Evolutionary conservation across 2,113 vertebrate genomes (phyloP).

Genomic region (Salvelinus namaycush): DNA sequence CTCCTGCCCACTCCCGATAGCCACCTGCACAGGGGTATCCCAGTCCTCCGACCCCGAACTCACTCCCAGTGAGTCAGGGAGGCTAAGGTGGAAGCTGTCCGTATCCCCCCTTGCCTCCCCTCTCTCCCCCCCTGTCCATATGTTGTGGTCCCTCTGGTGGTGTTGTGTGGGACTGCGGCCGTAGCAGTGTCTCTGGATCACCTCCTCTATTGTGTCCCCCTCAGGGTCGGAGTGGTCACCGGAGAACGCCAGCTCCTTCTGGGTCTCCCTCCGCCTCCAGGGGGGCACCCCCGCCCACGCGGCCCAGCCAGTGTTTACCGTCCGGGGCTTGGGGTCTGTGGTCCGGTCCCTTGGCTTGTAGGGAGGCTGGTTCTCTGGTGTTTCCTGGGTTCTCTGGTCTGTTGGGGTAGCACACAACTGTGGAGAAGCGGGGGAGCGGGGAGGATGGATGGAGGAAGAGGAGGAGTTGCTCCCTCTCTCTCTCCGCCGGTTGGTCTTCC

Average conservation of each 20-base stretch:
- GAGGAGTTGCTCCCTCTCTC: constrained; percentile 44
- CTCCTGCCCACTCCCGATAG: constrained; percentile 36
- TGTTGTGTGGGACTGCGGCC: constrained; percentile 39
- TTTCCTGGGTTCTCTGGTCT: no score
- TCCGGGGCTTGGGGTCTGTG: neutral
- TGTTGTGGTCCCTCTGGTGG: constrained; percentile 55
- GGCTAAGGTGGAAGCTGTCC: constrained; percentile 76
- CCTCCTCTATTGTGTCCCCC: constrained; percentile 76
- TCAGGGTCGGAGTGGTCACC: constrained; percentile 44
- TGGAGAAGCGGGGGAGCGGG: constrained; percentile 17
- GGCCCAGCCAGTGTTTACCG: constrained; percentile 21
- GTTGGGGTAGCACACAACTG: neutral
- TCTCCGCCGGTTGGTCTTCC: constrained; percentile 71
- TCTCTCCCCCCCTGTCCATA: constrained; percentile 49
- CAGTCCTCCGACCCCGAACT: constrained; percentile 67
- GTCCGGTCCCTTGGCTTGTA: neutral
- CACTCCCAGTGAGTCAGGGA: constrained; percentile 54
- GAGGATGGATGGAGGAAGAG: constrained; percentile 14
- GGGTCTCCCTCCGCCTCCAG: constrained; percentile 33
- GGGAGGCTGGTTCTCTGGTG: constrained; percentile 2
- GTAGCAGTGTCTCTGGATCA: constrained; percentile 78
- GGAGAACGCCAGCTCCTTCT: constrained; percentile 47
- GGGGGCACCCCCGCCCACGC: constrained; percentile 33
- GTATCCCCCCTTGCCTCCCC: constrained; percentile 54
- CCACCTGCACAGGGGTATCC: constrained; percentile 74